Base-by-base conservation (phyloP, 2,797 vertebrate species). In the Tamandua tetradactyla region DNA sequence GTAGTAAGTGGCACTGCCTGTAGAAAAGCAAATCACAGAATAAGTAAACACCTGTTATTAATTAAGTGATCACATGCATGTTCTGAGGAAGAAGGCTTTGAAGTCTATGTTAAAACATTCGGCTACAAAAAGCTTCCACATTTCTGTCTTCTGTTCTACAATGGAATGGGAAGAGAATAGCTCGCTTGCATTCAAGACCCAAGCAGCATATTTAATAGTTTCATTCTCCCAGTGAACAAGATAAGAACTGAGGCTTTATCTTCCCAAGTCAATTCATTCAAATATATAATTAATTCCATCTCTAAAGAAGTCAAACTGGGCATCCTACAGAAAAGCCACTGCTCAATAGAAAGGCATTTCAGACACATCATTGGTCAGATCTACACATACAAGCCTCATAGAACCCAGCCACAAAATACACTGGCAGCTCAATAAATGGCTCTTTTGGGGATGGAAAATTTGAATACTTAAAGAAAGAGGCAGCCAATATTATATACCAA, bases 1-100 rank as follows among this genome's bases (percentile, higher is more conserved):
- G 44, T 94, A 68, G 97, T 94, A 88, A 91, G 85, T 89, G 94
- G 94, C 84, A 92, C 72, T 93, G 87, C 85, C 86, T 94, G 97
- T 62, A 93, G 91, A 94, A 18, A 37, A 96, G 74, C 83, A 96
- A 95, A 93, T 80, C 27, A 84, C 11, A 1, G 35, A 96, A 93
- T 86, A 96, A 86, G 49, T 88, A 84, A 96, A 83, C 18, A 85
- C 14, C 87, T 30, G 22, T 93, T 94, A 79, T n/a, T 82, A 52
- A 89, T 86, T 95, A 96, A 92, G 79, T 49, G 59, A 92, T 86
- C 47, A 89, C 89, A 75, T 2, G 22, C 87, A 32, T 27, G 37
- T 95, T 72, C 52, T 72, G 35, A 66, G n/a, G 78, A 95, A 47
- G 20, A 35, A 12, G 3, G 18, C 23, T 40, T 94, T 85, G 92